Evolutionary conservation across 1,140 invertebrate species (phyloP), one percentile per base, ranked within the genome.

Genomic region (Eriocheir sinensis): DNA sequence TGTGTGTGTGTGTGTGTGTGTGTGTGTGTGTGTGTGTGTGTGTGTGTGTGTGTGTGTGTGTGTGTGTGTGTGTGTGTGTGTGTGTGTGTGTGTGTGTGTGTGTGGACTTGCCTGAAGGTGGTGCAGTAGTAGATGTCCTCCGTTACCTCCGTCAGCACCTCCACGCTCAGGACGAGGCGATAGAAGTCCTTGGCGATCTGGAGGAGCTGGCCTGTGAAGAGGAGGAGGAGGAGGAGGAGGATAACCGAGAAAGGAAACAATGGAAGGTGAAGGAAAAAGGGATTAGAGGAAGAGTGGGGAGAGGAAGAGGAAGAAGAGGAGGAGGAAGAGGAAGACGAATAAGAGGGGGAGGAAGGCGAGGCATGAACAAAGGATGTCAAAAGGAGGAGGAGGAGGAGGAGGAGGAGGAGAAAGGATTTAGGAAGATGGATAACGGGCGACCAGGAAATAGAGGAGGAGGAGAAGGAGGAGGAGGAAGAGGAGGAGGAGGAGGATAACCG

Each of bases 151-250:
- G 21, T 72, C 4, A 94, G 36, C 6, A 94, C 80, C 86, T 89
- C 88, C 36, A 94, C 93, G 38, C 83, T 83, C 0, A 94, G 72
- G 0, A 88, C 36, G 21, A 94, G 48, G 88, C 81, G 40, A 38
- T 80, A 94, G 40, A 94, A 94, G 40, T 94, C 93, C 38, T 89
- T 88, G 88, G 93, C 93, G 36, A 94, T 94, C 72, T 94, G 93
- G 6, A 90, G 93, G 6, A 94, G 88, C 79, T 94, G 93, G 3
- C 93, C 93, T 94, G 93, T 9, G 32, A 12, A 34, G 53, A 34
- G 41, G 41, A 72, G 53, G 8, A 0, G 34, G 83, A 36, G 40
- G 83, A 30, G 34, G 34, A 36, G 12, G n/a, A 72, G 12, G n/a
- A 15, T 4, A 83, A 36, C 4, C 4, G 27, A 83, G 34, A 27